phyloP scores from a whole-genome alignment of 2,888 invertebrate species.

The Hydraecia micacea region DNA sequence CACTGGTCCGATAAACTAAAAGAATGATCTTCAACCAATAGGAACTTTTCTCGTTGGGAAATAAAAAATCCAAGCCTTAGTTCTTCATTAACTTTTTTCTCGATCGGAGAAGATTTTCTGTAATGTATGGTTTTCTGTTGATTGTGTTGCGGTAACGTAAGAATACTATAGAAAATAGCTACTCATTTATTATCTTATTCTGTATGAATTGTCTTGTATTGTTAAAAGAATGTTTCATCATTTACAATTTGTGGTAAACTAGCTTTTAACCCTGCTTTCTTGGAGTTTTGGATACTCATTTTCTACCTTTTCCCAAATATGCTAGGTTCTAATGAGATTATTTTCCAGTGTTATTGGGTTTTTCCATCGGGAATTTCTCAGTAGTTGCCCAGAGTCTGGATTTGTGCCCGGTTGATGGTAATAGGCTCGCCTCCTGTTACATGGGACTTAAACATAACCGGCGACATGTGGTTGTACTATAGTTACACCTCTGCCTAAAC shows the following conservation, averaged over 20 bases:
- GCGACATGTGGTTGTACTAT: no score
- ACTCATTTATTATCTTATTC: constrained; percentile 21
- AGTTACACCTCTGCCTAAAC: no score
- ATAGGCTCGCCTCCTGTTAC: no score
- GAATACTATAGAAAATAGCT: constrained; percentile 30
- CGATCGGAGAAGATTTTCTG: background rate
- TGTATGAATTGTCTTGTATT: constrained; percentile 27
- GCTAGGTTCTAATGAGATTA: background rate
- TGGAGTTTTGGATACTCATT: background rate
- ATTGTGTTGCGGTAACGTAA: constrained; percentile 10
- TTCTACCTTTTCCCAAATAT: background rate
- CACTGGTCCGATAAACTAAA: background rate
- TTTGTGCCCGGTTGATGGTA: no score
- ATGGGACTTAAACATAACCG: no score
- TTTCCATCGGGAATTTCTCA: no score
- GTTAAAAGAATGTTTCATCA: constrained; percentile 4
- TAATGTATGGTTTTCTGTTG: background rate
- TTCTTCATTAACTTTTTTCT: background rate
- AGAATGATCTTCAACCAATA: background rate
- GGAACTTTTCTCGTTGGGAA: background rate
- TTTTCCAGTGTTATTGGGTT: no score
- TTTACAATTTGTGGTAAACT: background rate
- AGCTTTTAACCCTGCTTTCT: background rate
- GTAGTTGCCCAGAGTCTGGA: no score
- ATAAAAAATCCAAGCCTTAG: background rate